Conservation (phyloP, 2,113 vertebrate species). For the Plecturocebus donacophilus region DNA sequence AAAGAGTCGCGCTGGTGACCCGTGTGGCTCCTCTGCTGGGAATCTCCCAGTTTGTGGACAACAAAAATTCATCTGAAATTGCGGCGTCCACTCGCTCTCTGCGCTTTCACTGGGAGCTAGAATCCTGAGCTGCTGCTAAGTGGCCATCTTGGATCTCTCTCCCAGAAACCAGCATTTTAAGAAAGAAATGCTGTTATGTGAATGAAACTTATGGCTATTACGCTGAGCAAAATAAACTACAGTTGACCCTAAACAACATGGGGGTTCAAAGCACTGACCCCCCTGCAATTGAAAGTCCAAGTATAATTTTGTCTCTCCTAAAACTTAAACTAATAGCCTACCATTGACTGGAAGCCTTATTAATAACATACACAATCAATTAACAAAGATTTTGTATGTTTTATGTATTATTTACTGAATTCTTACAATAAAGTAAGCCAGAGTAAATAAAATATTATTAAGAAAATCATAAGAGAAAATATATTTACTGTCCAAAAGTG, state of each 20-base stretch:
- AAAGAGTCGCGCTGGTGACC: too few relatives aligned
- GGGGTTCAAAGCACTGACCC: not conserved
- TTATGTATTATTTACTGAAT: not conserved
- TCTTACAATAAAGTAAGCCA: not conserved
- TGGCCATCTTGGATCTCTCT: too few relatives aligned
- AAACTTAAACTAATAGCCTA: not conserved
- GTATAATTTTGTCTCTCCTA: not conserved
- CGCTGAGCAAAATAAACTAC: not conserved
- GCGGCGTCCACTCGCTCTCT: too few relatives aligned
- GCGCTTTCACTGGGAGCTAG: too few relatives aligned
- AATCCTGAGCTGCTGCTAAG: too few relatives aligned
- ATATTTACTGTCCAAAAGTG: not conserved
- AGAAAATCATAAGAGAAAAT: not conserved
- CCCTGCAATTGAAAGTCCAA: not conserved
- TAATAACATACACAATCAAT: not conserved
- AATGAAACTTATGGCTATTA: not conserved
- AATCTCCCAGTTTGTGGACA: too few relatives aligned
- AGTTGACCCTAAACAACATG: not conserved
- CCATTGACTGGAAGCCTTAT: not conserved
- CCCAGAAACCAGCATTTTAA: not conserved
- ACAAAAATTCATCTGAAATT: too few relatives aligned
- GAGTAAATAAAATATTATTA: not conserved
- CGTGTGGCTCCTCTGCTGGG: too few relatives aligned
- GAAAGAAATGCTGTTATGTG: not conserved
- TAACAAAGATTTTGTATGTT: not conserved